phyloP scores from a whole-genome alignment of 2,113 vertebrate genomes.

The Ictalurus punctatus region DNA sequence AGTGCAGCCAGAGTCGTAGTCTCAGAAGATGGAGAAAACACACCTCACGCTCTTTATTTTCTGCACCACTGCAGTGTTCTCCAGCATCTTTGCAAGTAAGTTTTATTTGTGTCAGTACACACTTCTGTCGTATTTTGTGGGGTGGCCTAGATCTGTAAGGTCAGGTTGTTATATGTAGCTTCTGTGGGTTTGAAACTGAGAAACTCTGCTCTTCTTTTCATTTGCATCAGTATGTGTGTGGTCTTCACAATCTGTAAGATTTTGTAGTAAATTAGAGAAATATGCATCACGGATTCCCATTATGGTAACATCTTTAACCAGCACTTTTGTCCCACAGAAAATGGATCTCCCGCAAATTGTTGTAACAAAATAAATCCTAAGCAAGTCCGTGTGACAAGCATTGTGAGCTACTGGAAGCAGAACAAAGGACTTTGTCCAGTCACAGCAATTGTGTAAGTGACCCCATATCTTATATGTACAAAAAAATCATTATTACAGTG shows the following conservation, averaged over 20 bases:
- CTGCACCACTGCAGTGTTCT: constrained; percentile 49
- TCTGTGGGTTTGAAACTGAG: constrained; percentile 10
- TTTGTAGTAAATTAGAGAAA: neutral
- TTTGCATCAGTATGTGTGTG: neutral
- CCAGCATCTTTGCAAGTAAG: constrained; percentile 57
- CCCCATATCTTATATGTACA: neutral
- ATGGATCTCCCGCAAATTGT: constrained; percentile 25
- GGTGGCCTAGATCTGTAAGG: constrained; percentile 14
- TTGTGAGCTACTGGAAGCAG: constrained; percentile 60
- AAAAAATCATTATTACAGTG: no score
- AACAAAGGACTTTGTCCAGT: constrained; percentile 43
- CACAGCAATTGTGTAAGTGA: constrained; percentile 60
- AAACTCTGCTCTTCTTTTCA: neutral
- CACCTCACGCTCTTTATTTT: constrained; percentile 43
- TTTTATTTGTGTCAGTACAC: constrained; percentile 25
- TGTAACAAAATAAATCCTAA: rapidly evolving
- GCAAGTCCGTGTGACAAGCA: rapidly evolving
- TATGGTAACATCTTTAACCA: neutral
- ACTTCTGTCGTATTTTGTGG: neutral
- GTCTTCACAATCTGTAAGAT: neutral
- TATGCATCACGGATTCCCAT: neutral
- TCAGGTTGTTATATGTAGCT: neutral
- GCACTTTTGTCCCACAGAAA: constrained; percentile 48
- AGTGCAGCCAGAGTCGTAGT: neutral
- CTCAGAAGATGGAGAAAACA: neutral